These are phyloP conservation scores for Tenualosa ilisha DNA, from an alignment of 2,797 vertebrate species.

Conservation along the genomic window DNA sequence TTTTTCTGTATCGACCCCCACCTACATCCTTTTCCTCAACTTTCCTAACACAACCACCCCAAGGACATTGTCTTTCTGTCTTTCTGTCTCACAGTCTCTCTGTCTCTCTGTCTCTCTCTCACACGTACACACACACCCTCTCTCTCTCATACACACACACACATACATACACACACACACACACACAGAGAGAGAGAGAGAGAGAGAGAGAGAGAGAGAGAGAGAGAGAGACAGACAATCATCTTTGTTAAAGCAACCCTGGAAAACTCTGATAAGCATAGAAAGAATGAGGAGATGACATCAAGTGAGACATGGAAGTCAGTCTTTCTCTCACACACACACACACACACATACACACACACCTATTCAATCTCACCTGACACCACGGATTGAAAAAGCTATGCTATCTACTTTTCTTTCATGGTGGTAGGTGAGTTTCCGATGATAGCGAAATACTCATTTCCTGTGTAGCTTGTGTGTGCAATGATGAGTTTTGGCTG, in stretches of 20 bases:
- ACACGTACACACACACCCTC: no score
- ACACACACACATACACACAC: no score
- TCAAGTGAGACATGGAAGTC: background rate
- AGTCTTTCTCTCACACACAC: background rate
- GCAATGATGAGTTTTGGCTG: slow-evolving; percentile 15
- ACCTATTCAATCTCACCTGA: no score
- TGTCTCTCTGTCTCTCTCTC: background rate
- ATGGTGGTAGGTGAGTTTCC: no score
- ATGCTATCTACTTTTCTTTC: no score
- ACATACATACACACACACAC: slow-evolving; percentile 11
- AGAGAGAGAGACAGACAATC: background rate
- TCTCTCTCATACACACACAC: background rate
- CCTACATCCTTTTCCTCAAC: no score
- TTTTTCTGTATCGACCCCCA: no score
- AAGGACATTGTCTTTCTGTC: background rate
- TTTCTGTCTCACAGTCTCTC: background rate
- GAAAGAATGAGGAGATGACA: background rate
- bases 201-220: no score
- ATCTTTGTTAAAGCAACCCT: background rate
- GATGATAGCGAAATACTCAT: no score
- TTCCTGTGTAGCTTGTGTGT: background rate
- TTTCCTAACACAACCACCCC: no score
- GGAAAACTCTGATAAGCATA: background rate
- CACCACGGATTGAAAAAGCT: no score
- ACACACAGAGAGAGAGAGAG: no score